phyloP scores from a whole-genome alignment of 1,140 invertebrate genomes.

The Spodoptera frugiperda region DNA sequence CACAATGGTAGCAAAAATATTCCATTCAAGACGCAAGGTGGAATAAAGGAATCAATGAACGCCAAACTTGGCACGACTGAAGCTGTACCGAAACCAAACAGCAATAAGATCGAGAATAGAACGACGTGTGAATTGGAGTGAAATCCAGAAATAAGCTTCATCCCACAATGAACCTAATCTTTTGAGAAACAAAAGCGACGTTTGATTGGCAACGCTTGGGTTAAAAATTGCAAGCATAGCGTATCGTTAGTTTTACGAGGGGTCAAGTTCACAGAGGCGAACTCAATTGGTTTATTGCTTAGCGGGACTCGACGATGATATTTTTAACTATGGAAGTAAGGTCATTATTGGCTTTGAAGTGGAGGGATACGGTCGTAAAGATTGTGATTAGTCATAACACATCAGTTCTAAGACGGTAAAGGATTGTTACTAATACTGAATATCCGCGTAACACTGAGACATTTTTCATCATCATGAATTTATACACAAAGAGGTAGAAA shows the following conservation, averaged over 20 bases:
- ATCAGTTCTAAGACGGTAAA: too few relatives aligned
- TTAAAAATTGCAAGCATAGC: slow-evolving; percentile 55
- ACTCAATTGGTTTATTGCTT: slow-evolving; percentile 62
- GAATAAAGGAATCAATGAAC: slow-evolving; percentile 63
- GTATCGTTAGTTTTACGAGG: slow-evolving; percentile 53
- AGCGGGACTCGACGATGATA: slow-evolving; percentile 53
- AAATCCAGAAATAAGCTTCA: slow-evolving; percentile 17
- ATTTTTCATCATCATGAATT: too few relatives aligned
- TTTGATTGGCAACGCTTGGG: slow-evolving; percentile 6
- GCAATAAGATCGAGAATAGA: slow-evolving; percentile 34
- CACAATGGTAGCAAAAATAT: slow-evolving; percentile 75
- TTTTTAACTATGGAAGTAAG: slow-evolving; percentile 38
- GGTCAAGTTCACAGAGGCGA: slow-evolving; percentile 66
- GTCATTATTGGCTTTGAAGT: neutral
- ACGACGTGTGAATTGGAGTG: slow-evolving; percentile 12
- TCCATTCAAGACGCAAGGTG: slow-evolving; percentile 72
- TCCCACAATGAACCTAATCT: slow-evolving; percentile 16
- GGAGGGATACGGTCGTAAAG: neutral
- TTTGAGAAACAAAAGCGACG: slow-evolving; percentile 22
- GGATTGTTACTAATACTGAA: too few relatives aligned
- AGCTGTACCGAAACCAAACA: neutral
- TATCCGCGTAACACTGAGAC: too few relatives aligned
- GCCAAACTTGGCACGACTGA: slow-evolving; percentile 25
- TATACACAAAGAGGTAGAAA: too few relatives aligned
- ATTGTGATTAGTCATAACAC: neutral